These are phyloP conservation scores for Meda fulgida DNA, from an alignment of 2,797 vertebrate genomes.

Conservation along the genomic window DNA sequence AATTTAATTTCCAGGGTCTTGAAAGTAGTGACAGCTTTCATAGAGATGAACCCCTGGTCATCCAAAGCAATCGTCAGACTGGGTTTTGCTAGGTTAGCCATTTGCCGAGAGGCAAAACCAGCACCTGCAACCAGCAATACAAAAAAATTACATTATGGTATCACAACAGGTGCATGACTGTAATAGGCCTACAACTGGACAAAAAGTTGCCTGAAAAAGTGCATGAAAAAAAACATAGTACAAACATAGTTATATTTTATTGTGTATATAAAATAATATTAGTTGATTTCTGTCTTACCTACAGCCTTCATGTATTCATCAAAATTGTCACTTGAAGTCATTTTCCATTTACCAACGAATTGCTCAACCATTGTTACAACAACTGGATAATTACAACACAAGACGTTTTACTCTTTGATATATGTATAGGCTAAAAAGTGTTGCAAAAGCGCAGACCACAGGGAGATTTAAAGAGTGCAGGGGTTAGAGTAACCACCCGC, in stretches of 20 bases:
- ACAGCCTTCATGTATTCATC: slow-evolving; percentile 92
- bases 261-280: neutral
- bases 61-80: slow-evolving; percentile 68
- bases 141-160: neutral
- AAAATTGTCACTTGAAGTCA: slow-evolving; percentile 86
- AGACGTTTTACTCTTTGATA: neutral
- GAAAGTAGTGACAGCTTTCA: slow-evolving; percentile 76
- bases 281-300: slow-evolving; percentile 76
- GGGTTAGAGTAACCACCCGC: neutral
- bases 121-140: slow-evolving; percentile 72
- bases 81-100: slow-evolving; percentile 76
- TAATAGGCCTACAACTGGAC: neutral
- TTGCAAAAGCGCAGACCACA: neutral
- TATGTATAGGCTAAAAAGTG: neutral
- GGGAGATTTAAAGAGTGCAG: slow-evolving; percentile 24
- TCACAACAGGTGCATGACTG: neutral
- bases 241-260: neutral
- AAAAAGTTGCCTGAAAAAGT: neutral
- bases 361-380: slow-evolving; percentile 78
- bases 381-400: neutral
- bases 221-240: neutral
- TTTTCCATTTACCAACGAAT: slow-evolving; percentile 89
- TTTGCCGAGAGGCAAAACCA: slow-evolving; percentile 72
- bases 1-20: slow-evolving; percentile 77
- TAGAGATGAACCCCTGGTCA: slow-evolving; percentile 65